A percentile compares a stretch with the other conserved stretches of the same genome.
Evolutionary conservation across 2,888 invertebrate genomes (phyloP).

Genomic region (Eilema griseolum): DNA sequence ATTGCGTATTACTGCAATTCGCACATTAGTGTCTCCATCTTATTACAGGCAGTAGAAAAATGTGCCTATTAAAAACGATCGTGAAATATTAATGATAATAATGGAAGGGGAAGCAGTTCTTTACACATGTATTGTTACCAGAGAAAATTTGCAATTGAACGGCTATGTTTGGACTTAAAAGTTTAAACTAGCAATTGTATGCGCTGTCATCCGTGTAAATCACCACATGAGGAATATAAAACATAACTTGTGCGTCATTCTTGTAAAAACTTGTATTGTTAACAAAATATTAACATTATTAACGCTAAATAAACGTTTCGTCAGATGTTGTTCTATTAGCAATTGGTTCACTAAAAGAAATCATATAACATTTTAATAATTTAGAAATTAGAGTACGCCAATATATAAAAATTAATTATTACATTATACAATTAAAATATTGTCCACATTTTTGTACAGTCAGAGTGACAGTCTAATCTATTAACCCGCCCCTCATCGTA

Average conservation of each 20-base stretch:
- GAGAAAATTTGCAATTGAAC: conserved; percentile 3
- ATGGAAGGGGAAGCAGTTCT: conserved; percentile 39
- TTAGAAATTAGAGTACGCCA: too few relatives aligned
- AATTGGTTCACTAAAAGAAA: too few relatives aligned
- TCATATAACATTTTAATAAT: too few relatives aligned
- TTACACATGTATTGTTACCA: conserved; percentile 31
- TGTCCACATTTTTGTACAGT: too few relatives aligned
- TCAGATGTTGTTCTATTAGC: too few relatives aligned
- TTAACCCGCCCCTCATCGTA: too few relatives aligned
- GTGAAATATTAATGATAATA: conserved; percentile 18
- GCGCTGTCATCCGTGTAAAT: conserved; percentile 4
- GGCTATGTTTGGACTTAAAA: not conserved
- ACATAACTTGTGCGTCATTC: not conserved
- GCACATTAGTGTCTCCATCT: not conserved
- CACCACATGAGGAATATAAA: conserved; percentile 6
- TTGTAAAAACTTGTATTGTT: conserved; percentile 2
- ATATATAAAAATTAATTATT: too few relatives aligned
- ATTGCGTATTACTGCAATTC: conserved; percentile 41
- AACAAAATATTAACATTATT: not conserved
- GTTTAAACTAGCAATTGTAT: conserved; percentile 11
- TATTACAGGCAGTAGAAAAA: not conserved
- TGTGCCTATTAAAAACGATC: conserved; percentile 20
- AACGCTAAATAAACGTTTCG: not conserved
- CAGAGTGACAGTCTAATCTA: too few relatives aligned
- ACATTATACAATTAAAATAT: too few relatives aligned